Base-by-base conservation (phyloP, 53 echinoderm and acorn worm species). In the Glandiceps talaboti region DNA sequence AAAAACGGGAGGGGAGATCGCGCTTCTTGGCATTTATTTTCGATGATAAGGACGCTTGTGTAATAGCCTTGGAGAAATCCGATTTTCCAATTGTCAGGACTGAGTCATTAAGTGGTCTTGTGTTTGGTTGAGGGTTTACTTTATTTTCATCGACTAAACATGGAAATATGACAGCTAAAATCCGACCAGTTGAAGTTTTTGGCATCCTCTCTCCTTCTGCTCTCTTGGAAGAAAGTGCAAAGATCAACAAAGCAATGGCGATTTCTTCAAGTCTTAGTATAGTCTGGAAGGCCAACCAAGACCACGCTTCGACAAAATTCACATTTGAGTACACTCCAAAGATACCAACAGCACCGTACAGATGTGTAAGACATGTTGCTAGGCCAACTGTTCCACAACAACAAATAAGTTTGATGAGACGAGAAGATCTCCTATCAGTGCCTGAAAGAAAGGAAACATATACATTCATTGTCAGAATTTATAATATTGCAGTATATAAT, bases 211-310 rank as follows among this genome's bases (percentile, higher is more conserved):
- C 20, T 20, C 64, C 64, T 6, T 45, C 64, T 6, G 64, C 6
- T 45, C 20, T 45, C 20, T 45, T 45, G 64, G 64, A 89, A 0
- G 94, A 89, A 27, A 94, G 73, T 25, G 83, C 31, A 33, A 85
- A 85, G 33, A 94, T 89, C 1, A 94, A 33, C 25, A 78, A 30
- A n/a, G 86, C 86, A 87, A 94, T 89, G 31, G 76, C 74, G 32
- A 91, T 77, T 79, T 94, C 94, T 28, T 94, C 89, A 12, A 87
- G 10, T 33, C 94, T 32, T 89, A 91, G 91, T 27, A 87, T 33
- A 33, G 91, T 85, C 73, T 94, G 94, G 84, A 91, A 94, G 0
- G 82, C 75, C 94, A 89, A 94, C 94, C 94, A 94, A 28, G 94
- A 87, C 94, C 94, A 94, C 27, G 94, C 84, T 27, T 86, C 74